Evolutionary conservation across 2,797 vertebrate species (phyloP).

Genomic region (Mionectes olivaceus): DNA sequence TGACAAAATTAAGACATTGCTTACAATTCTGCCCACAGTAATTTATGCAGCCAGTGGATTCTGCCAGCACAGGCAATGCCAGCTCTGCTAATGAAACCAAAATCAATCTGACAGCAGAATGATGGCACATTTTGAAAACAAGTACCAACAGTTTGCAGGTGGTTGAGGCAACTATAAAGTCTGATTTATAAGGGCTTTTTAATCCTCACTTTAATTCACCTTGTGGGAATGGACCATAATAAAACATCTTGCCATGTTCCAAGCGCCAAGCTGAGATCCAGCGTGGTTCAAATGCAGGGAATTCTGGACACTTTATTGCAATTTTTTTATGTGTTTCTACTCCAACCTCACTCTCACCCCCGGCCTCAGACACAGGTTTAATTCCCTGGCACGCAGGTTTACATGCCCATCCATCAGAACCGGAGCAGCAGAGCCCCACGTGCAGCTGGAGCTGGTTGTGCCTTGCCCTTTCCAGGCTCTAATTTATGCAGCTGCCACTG

Average conservation of each 20-base stretch:
- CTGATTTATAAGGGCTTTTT: constrained; percentile 71
- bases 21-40: constrained; percentile 40
- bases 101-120: constrained; percentile 63
- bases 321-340: not conserved
- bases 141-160: constrained; percentile 71
- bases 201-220: constrained; percentile 74
- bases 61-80: constrained; percentile 56
- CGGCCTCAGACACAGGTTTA: not conserved
- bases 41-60: constrained; percentile 51
- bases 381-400: not conserved
- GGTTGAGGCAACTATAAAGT: constrained; percentile 69
- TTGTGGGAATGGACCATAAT: constrained; percentile 53
- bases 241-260: constrained; percentile 35
- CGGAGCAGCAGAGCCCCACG: not conserved
- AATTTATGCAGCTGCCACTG: not conserved
- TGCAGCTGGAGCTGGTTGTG: not conserved
- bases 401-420: not conserved
- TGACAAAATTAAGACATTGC: constrained; percentile 71
- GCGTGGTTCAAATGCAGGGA: not conserved
- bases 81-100: constrained; percentile 68
- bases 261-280: constrained; percentile 6
- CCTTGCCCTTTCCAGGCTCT: not conserved
- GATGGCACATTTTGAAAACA: constrained; percentile 63
- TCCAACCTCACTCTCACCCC: not conserved
- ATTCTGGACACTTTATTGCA: not conserved